These are phyloP conservation scores for Actinia tenebrosa DNA, from an alignment of 64 coral and sea anemone species.

Conservation along the genomic window DNA sequence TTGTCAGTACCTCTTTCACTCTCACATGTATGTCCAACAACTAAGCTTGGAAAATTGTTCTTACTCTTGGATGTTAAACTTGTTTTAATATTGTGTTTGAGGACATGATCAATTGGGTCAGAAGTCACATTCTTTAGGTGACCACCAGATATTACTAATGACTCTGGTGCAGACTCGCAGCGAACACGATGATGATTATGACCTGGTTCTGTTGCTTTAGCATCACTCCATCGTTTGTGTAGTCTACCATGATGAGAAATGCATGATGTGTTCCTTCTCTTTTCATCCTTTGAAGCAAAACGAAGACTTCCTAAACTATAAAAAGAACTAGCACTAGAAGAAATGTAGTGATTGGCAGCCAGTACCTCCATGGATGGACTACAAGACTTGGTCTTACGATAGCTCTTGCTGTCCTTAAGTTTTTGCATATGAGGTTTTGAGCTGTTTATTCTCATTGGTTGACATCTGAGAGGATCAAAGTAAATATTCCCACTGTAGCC, in stretches of 20 bases:
- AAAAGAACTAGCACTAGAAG: constrained; percentile 19
- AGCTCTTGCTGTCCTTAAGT: background rate
- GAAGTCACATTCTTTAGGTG: background rate
- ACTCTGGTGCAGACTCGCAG: constrained; percentile 22
- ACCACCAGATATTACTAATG: constrained; percentile 36
- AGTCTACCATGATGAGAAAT: constrained; percentile 39
- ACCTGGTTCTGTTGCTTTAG: constrained; percentile 30
- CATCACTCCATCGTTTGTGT: constrained; percentile 57
- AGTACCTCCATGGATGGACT: background rate
- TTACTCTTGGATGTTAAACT: background rate
- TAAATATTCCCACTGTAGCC: constrained; percentile 87
- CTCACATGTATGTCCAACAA: background rate
- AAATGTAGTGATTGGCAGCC: background rate
- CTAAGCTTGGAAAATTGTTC: background rate
- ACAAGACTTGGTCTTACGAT: constrained; percentile 20
- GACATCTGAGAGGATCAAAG: constrained; percentile 77
- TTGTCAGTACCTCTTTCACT: background rate
- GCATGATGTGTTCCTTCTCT: background rate
- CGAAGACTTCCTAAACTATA: constrained; percentile 48
- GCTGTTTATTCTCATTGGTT: constrained; percentile 57
- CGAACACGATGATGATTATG: constrained; percentile 5
- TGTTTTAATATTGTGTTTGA: constrained; percentile 32
- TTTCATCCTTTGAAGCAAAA: constrained; percentile 25
- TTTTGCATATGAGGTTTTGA: constrained; percentile 16
- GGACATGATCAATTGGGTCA: constrained; percentile 42